Evolutionary conservation across 2,113 vertebrate genomes (phyloP), one percentile per base, ranked within the genome.

Genomic region (Nothocercus julius): DNA sequence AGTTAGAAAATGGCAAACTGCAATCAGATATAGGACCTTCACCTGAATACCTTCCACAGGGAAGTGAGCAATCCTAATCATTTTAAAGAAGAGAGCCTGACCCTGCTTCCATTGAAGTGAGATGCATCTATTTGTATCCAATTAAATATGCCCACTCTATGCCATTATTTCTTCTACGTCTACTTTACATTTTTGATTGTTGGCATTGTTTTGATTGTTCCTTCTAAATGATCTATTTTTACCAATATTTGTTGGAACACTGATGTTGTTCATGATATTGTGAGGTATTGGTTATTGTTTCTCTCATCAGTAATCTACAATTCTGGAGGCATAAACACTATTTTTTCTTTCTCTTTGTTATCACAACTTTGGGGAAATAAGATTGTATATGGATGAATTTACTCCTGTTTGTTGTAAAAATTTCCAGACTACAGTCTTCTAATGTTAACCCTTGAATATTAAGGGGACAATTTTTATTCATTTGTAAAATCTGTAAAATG

Each of bases 221-320:
- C 82, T 61, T 76, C 30, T 68, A 34, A 75, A 64, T 21, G 20
- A 76, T 7, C 18, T 54, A 7, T 67, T 85, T 34, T 70, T 75
- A 30, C 47, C 28, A 70, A 11, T 56, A 34, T 13, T n/a, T 76
- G 7, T 73, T 82, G 53, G 4, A 82, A 67, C 5, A 56, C 10
- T 16, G 9, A 0, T 6, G 0, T 4, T 58, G 38, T 58, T 75
- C 24, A 5, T 40, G 11, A 19, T 30, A 47, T 22, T 58, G 22
- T 58, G 21, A 28, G 68, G 20, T 58, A 67, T n/a, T 27, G 4
- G 72, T 20, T 58, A 63, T n/a, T 27, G 3, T 47, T 84, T 18
- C 17, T 70, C 86, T 86, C 30, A 58, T 86, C 36, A 54, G 15
- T 54, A 70, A 53, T 69, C 74, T 67, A 67, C 42, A 49, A 1